Percentiles rank a stretch among this genome's conserved stretches.
Conservation (phyloP, 2,888 invertebrate genomes). For the Leptogaster cylindrica region DNA sequence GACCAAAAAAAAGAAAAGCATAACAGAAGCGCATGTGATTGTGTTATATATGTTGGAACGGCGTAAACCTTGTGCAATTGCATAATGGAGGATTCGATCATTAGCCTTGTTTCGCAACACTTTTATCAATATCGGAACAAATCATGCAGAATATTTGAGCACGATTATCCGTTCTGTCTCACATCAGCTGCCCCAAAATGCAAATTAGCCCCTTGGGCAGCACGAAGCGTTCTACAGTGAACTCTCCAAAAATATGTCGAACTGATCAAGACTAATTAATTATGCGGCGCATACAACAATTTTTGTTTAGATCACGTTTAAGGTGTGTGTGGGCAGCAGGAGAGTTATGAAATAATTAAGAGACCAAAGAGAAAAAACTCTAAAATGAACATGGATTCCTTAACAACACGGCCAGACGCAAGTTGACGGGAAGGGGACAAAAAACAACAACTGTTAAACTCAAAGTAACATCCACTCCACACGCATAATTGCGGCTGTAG, state of each 20-base stretch:
- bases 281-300: conserved; percentile 39
- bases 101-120: no score
- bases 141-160: neutral
- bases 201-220: conserved; percentile 22
- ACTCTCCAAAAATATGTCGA: conserved; percentile 31
- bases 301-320: conserved; percentile 31
- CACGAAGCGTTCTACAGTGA: conserved; percentile 17
- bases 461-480: no score
- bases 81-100: no score
- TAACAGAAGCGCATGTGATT: no score
- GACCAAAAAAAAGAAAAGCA: neutral
- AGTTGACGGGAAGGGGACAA: conserved; percentile 25
- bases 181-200: conserved; percentile 27
- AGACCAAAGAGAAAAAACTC: conserved; percentile 26
- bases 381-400: conserved; percentile 3
- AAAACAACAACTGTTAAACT: conserved; percentile 11
- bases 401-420: conserved; percentile 7
- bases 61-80: no score
- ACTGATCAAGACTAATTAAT: conserved; percentile 42
- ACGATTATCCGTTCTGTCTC: conserved; percentile 8
- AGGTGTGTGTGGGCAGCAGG: conserved; percentile 37
- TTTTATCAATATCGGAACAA: no score
- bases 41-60: no score
- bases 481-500: conserved; percentile 21
- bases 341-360: conserved; percentile 40